phyloP scores from a whole-genome alignment of 2,888 invertebrate species.

The Biston betularia region DNA sequence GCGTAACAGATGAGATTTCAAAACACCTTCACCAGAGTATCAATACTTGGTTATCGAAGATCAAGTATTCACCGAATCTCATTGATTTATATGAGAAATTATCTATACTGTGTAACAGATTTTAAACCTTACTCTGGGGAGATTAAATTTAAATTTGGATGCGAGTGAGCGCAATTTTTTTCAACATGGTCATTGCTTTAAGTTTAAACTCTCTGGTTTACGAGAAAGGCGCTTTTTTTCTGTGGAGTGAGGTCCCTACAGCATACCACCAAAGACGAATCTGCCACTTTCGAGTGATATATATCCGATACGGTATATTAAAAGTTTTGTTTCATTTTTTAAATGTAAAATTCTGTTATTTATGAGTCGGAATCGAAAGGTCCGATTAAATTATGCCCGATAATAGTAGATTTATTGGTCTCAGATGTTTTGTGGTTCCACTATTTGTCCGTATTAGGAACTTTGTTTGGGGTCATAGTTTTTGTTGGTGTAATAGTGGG shows the following conservation, averaged over 20 bases:
- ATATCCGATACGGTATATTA: constrained; percentile 83
- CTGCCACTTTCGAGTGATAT: constrained; percentile 83
- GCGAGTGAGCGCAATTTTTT: constrained; percentile 20
- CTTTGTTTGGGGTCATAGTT: constrained; percentile 44
- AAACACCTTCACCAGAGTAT: constrained; percentile 62
- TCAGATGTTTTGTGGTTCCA: constrained; percentile 65
- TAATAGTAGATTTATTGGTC: constrained; percentile 78
- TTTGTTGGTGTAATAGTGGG: constrained; percentile 47
- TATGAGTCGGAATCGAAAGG: constrained; percentile 83
- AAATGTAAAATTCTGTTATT: constrained; percentile 84
- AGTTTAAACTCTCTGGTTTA: constrained; percentile 28
- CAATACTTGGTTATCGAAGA: constrained; percentile 65
- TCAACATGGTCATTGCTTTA: not conserved
- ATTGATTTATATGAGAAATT: constrained; percentile 69
- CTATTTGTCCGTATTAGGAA: constrained; percentile 66
- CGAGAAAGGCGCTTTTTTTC: constrained; percentile 43
- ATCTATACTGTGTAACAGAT: constrained; percentile 39
- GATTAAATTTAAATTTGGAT: constrained; percentile 33
- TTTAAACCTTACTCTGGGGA: not conserved
- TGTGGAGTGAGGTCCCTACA: constrained; percentile 43
- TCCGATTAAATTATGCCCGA: constrained; percentile 83
- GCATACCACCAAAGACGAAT: constrained; percentile 82
- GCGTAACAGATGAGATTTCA: constrained; percentile 65
- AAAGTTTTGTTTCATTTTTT: constrained; percentile 82
- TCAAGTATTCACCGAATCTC: constrained; percentile 64